These are phyloP conservation scores for Prosopocoilus inquinatus DNA, from an alignment of 2,888 invertebrate species.

Conservation along the genomic window DNA sequence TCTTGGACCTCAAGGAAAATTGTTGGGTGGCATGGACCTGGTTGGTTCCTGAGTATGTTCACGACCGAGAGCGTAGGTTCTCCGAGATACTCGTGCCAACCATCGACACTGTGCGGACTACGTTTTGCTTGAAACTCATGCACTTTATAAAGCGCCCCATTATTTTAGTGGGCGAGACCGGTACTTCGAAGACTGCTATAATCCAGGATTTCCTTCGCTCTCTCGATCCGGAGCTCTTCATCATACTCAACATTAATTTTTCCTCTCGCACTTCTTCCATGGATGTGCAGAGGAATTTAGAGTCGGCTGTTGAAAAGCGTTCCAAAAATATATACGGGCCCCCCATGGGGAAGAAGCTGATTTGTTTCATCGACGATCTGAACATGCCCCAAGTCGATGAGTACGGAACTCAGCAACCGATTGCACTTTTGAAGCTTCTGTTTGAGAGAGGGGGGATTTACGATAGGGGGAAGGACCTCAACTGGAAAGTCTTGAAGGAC, in stretches of 20 bases:
- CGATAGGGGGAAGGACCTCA: slow-evolving; percentile 83
- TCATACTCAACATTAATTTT: slow-evolving; percentile 83
- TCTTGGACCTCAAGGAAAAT: slow-evolving; percentile 63
- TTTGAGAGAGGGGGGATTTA: slow-evolving; percentile 87
- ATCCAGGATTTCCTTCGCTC: slow-evolving; percentile 77
- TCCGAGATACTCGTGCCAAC: slow-evolving; percentile 88
- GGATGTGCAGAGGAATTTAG: slow-evolving; percentile 85
- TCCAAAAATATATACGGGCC: slow-evolving; percentile 90
- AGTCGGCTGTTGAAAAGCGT: slow-evolving; percentile 84
- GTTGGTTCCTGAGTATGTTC: slow-evolving; percentile 73
- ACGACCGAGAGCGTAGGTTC: slow-evolving; percentile 68
- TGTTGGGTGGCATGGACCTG: slow-evolving; percentile 86
- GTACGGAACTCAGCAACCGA: slow-evolving; percentile 92
- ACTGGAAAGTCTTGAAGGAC: slow-evolving; percentile 85
- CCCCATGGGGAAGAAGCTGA: slow-evolving; percentile 82
- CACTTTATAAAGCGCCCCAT: slow-evolving; percentile 74
- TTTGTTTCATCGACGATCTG: slow-evolving; percentile 92
- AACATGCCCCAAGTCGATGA: slow-evolving; percentile 89
- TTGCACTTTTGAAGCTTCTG: slow-evolving; percentile 86
- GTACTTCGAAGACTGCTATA: slow-evolving; percentile 90
- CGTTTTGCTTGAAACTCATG: slow-evolving; percentile 76
- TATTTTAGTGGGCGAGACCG: slow-evolving; percentile 85
- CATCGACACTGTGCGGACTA: slow-evolving; percentile 78
- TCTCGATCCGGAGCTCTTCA: slow-evolving; percentile 68
- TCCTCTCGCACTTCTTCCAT: slow-evolving; percentile 87